These are phyloP conservation scores for Drosophila kambysellisi DNA, from an alignment of 2,888 invertebrate species.

Conservation along the genomic window DNA sequence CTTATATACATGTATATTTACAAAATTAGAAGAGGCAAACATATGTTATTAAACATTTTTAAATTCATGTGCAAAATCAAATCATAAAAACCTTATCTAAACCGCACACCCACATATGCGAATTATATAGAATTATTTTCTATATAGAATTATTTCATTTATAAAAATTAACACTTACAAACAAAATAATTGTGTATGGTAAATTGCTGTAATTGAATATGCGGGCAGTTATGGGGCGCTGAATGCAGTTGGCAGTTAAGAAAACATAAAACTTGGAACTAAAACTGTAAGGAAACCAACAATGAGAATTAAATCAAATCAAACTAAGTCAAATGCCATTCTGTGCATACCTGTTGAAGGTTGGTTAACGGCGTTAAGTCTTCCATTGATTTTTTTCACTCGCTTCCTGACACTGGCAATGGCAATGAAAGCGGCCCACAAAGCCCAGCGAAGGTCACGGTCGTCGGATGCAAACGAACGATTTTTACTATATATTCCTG, in stretches of 20 bases:
- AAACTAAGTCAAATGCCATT: constrained; percentile 3
- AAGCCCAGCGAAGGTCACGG: constrained; percentile 68
- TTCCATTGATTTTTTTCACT: constrained; percentile 77
- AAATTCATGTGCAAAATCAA: background rate
- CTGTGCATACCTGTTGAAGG: constrained; percentile 74
- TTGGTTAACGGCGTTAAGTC: constrained; percentile 76
- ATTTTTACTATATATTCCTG: constrained; percentile 25
- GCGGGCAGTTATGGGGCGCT: constrained; percentile 26
- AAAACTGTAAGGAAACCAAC: constrained; percentile 54
- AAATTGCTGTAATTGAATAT: constrained; percentile 25
- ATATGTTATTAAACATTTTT: background rate
- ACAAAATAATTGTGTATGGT: constrained; percentile 27
- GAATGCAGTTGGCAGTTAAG: constrained; percentile 36
- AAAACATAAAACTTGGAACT: constrained; percentile 50
- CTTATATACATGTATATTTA: background rate
- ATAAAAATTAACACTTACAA: constrained; percentile 43
- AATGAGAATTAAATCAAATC: constrained; percentile 26
- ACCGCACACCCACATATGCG: background rate
- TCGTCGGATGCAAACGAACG: constrained; percentile 24
- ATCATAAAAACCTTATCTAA: background rate
- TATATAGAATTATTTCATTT: background rate
- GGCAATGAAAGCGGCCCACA: constrained; percentile 59
- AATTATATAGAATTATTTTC: background rate
- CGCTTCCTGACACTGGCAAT: constrained; percentile 40
- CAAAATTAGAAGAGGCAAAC: background rate